A percentile compares a stretch with the other conserved stretches of the same genome.
phyloP scores from a whole-genome alignment of 2,888 invertebrate species.

The Trisateles emortualis region DNA sequence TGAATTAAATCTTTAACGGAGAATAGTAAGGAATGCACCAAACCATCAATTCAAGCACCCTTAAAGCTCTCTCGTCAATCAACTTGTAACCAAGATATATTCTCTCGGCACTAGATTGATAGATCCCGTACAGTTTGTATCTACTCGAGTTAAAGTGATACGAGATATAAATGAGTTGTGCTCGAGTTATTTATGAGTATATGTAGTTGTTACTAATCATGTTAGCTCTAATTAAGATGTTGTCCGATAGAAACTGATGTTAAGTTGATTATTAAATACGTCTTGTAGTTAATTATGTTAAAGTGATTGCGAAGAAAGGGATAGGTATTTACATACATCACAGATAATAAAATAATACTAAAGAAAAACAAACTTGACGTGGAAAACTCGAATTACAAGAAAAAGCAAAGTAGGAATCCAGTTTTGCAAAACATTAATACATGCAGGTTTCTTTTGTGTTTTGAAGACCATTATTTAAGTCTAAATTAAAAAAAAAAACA shows the following conservation, averaged over 20 bases:
- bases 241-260: neutral
- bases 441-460: too few species aligned
- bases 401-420: too few species aligned
- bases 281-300: too few species aligned
- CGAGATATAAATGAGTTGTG: constrained; percentile 48
- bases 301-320: too few species aligned
- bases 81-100: constrained; percentile 54
- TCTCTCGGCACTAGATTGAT: constrained; percentile 55
- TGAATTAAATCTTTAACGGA: neutral
- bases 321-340: too few species aligned
- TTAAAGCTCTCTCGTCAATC: constrained; percentile 17
- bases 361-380: too few species aligned
- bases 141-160: constrained; percentile 22
- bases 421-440: too few species aligned
- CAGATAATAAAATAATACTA: too few species aligned
- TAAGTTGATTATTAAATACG: neutral
- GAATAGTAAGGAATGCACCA: constrained; percentile 1
- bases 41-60: constrained; percentile 3
- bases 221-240: constrained; percentile 32
- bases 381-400: too few species aligned
- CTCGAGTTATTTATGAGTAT: constrained; percentile 48
- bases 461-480: too few species aligned
- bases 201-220: constrained; percentile 17
- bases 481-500: too few species aligned
- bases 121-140: constrained; percentile 43